Percentiles rank a stretch among this genome's conserved stretches.
Conservation (phyloP, 2,888 invertebrate species). For the Drosophila picticornis region DNA sequence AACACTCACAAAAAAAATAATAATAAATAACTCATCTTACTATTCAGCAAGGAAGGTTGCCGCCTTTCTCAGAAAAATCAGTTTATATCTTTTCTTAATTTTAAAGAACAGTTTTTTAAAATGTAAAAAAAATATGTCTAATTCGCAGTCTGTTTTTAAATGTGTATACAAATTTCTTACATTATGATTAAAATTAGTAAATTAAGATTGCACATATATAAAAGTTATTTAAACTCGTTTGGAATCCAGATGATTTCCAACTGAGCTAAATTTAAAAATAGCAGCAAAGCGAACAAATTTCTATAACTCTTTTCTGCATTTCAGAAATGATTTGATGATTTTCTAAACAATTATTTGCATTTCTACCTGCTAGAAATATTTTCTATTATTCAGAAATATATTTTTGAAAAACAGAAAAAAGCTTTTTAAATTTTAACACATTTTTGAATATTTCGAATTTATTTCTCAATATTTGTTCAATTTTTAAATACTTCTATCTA, state of each 20-base stretch:
- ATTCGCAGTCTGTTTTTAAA: too few relatives aligned
- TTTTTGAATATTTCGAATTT: rapidly evolving
- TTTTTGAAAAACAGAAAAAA: not conserved
- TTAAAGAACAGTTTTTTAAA: too few relatives aligned
- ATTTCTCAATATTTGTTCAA: not conserved
- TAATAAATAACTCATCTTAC: too few relatives aligned
- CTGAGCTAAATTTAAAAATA: not conserved
- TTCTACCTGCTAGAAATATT: not conserved
- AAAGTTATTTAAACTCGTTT: not conserved
- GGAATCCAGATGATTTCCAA: not conserved
- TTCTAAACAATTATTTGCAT: not conserved
- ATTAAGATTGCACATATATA: too few relatives aligned
- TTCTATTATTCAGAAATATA: not conserved
- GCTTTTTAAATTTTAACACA: rapidly evolving
- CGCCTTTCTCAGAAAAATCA: too few relatives aligned
- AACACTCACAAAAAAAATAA: too few relatives aligned
- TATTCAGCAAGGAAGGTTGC: too few relatives aligned
- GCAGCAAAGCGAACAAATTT: not conserved
- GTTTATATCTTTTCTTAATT: too few relatives aligned
- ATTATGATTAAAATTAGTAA: too few relatives aligned
- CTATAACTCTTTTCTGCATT: not conserved
- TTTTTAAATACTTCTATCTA: not conserved
- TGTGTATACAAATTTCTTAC: not conserved
- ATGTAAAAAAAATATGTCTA: too few relatives aligned
- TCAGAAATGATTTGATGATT: not conserved